Evolutionary conservation across 2,113 vertebrate genomes (phyloP).

Genomic region (Tetrax tetrax): DNA sequence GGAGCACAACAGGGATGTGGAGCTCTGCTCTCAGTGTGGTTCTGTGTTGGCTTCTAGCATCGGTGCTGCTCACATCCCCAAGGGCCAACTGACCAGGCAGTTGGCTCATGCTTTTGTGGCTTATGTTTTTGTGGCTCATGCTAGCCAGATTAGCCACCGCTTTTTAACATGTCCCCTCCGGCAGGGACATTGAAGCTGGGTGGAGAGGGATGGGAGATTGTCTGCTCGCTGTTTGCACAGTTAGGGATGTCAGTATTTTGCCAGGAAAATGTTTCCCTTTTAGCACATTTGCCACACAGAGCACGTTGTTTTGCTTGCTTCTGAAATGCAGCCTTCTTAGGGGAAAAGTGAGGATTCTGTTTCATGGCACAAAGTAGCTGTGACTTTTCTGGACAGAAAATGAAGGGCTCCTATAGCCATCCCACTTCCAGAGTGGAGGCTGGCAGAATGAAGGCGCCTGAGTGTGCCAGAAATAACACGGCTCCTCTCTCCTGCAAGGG

Average conservation of each 20-base stretch:
- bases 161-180: neutral
- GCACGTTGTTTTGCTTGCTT: neutral
- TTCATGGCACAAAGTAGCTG: neutral
- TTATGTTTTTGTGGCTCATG: neutral
- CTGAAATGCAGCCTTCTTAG: neutral
- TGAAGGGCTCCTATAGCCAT: neutral
- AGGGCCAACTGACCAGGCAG: neutral
- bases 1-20: neutral
- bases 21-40: neutral
- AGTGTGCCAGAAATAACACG: neutral
- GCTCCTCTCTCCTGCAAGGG: neutral
- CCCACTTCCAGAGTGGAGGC: neutral
- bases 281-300: neutral
- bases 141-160: neutral
- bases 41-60: neutral
- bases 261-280: constrained; percentile 1
- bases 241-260: neutral
- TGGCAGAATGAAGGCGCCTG: neutral
- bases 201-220: neutral
- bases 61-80: neutral
- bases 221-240: neutral
- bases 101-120: neutral
- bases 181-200: neutral
- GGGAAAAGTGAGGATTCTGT: neutral
- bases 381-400: neutral